These are phyloP conservation scores for Enteromius fasciolatus DNA, from an alignment of 2,797 vertebrate genomes.

Conservation along the genomic window DNA sequence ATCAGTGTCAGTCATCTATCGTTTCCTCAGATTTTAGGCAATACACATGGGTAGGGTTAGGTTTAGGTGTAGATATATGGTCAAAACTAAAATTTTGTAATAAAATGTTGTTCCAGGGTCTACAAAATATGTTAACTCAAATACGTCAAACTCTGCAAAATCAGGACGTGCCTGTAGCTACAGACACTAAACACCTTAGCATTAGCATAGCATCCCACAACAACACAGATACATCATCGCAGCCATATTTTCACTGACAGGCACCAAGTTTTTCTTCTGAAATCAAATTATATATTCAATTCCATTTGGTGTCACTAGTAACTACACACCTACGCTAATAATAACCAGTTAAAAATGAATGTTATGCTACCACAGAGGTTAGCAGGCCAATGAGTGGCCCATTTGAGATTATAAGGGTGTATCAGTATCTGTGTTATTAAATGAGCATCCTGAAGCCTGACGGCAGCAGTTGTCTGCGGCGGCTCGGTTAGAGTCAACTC, in stretches of 20 bases:
- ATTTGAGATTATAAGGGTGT: background rate
- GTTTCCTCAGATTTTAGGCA: too few relatives aligned
- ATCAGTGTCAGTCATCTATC: too few relatives aligned
- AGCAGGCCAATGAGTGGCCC: constrained; percentile 1
- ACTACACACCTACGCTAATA: background rate
- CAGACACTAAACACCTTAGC: background rate
- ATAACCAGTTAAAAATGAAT: background rate
- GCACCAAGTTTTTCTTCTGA: background rate
- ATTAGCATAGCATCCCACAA: background rate
- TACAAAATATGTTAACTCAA: too few relatives aligned
- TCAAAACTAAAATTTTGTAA: too few relatives aligned
- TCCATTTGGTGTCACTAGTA: background rate
- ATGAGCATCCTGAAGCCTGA: constrained; percentile 1
- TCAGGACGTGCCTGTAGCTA: background rate
- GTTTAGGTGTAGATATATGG: too few relatives aligned
- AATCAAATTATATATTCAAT: background rate
- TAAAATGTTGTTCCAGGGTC: too few relatives aligned
- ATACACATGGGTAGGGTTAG: too few relatives aligned
- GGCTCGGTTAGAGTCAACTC: background rate
- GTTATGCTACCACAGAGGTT: background rate
- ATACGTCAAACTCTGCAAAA: too few relatives aligned
- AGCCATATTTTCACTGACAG: background rate
- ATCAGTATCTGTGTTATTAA: constrained; percentile 17
- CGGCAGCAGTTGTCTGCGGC: background rate
- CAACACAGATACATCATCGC: background rate